Evolutionary conservation across 1,140 invertebrate species (phyloP), one percentile per base, ranked within the genome.

Genomic region (Aphaenogaster floridana): DNA sequence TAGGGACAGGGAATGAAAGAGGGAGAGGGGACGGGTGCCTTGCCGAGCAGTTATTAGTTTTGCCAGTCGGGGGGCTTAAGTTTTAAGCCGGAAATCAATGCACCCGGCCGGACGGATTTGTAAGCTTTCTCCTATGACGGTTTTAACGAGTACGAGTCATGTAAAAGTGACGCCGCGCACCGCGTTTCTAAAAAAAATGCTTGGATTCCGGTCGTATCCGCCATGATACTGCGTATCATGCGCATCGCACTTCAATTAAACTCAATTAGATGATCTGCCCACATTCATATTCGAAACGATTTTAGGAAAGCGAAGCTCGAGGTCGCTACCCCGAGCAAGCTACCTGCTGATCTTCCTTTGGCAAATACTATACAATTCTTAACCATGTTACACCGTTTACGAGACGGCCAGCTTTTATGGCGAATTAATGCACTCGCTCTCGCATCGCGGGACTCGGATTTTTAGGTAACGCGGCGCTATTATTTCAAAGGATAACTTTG

Each of bases 1-100:
- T 66, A 84, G 74, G 84, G 64, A 68, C 69, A 48, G 61, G 36
- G 57, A 57, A 52, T 21, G 66, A 36, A n/a, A 59, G 42, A 13
- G 21, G 52, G 36, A 42, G n/a, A 48, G 42, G 57, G 48, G 45
- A 45, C 3, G 54, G 54, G 54, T 84, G 69, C 89, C 90, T 90
- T 83, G 90, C 89, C 90, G 86, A 90, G 89, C 89, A 91, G 90
- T 91, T 91, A 91, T 91, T 91, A 91, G 90, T 91, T 91, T 91
- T 91, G 89, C 84, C 90, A 91, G 90, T 78, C 84, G 87, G 90
- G 76, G 72, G 77, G 90, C 90, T 89, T 86, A 90, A 91, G 90
- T 91, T 91, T 91, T 91, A 91, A 91, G 90, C 90, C 90, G 90
- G 90, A 91, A 91, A 91, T 91, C 89, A 91, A 91, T 91, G 90